Base-by-base conservation (phyloP, 1,140 invertebrate genomes). In the Ostrea edulis region DNA sequence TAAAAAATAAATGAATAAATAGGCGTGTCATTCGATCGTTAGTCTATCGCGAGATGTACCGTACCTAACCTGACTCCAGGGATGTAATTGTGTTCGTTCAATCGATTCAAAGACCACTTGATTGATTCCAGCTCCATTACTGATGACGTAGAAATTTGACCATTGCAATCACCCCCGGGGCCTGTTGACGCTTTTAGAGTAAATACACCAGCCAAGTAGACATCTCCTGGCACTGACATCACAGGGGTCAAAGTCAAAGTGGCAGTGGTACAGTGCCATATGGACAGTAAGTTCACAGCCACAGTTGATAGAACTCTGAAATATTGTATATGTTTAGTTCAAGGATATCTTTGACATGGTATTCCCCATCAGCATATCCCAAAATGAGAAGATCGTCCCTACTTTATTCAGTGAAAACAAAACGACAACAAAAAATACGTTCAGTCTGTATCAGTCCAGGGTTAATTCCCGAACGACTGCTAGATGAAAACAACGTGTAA, bases 51-150 rank as follows among this genome's bases (percentile, higher is more conserved):
- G n/a, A n/a, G n/a, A n/a, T n/a, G n/a, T n/a, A 20, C 55, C 17
- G 55, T 77, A 88, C 87, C 87, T 44, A 88, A 55, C 11, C 55
- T 81, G 0, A 88, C 83, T 4, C 83, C 87, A 0, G 82, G 87
- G 8, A 88, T 88, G 83, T 85, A 88, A 17, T 85, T 85, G 9
- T 84, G 8, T 35, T 85, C 29, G 35, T 88, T 88, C 2, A 88
- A 29, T 25, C 71, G 68, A 8, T 35, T 22, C 17, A 88, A 53
- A 11, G 52, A 52, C 87, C 87, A 88, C 51, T 88, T 88, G 2
- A 88, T 83, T 20, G 83, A 62, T 83, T 88, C 87, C 12, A 88
- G 25, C n/a, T 14, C 25, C 83, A 84, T 84, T 7, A 88, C 83
- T 44, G 87, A 88, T 8, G 51, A 14, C 53, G 44, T 52, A 4